Evolutionary conservation across 2,797 vertebrate genomes (phyloP), one percentile per base, ranked within the genome.

Genomic region (Peromyscus melanophrys): DNA sequence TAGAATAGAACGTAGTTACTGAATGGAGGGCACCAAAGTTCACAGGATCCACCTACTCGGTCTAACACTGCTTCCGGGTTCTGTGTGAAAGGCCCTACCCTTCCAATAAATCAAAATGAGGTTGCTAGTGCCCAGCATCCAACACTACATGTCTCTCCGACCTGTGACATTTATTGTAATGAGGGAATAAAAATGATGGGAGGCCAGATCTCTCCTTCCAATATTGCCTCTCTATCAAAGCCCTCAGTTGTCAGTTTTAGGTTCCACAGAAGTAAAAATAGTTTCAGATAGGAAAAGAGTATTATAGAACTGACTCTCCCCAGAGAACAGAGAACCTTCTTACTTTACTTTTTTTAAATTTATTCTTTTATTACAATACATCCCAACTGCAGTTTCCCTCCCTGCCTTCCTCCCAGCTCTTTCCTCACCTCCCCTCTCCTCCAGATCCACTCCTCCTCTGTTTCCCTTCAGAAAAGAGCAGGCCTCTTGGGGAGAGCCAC

Each of bases 241-340:
- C 87, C 67, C 34, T 71, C 73, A 37, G 85, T 76, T 61, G 31
- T 96, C 84, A 90, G 31, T 89, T 93, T 92, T 88, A 92, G 89
- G 37, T n/a, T 90, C 4, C 63, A 67, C 92, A 46, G 37, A 92
- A 97, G 59, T 86, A 92, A 95, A 92, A 86, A 52, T 25, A 94
- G 9, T 83, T 75, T 49, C 49, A 89, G 95, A n/a, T 90, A 14
- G 16, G 37, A 84, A 96, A 89, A 90, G 91, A 65, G 55, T n/a
- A 43, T 55, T 90, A 85, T 3, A 87, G 34, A 91, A 93, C 67
- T 43, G 61, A 37, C 80, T 85, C 69, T 95, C 65, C 31, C 31
- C 49, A 75, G 63, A 92, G 93, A 23, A 46, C 40, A 73, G 55
- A 93, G 94, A 31, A 55, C 1, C 65, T 37, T 17, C 23, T 55